Base-by-base conservation (phyloP, 2,113 vertebrate genomes). In the Clarias macrocephalus region DNA sequence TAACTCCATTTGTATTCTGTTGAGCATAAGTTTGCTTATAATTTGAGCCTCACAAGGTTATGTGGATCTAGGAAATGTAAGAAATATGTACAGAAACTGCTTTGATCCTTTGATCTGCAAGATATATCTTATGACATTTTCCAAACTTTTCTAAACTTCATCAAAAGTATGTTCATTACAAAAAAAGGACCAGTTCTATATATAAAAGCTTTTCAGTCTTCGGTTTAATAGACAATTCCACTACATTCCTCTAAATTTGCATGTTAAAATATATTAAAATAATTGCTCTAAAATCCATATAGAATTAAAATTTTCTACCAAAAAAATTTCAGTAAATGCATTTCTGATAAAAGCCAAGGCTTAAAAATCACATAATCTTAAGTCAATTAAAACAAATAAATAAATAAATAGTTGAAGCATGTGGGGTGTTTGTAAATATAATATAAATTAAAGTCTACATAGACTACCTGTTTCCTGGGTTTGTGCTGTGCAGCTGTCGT, bases 381-480 rank as follows among this genome's bases (percentile, higher is more conserved):
- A 48, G 72, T 2, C 1, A 23, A 75, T 5, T 48, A 23, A 75
- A 37, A 18, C 2, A 18, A 23, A 73, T 48, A 48, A 42, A 42
- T 42, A 42, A 48, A 48, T 8, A 8, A 48, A 48, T 48, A 48
- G 21, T 2, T 42, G 9, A 30, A 70, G 33, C 28, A 11, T 65
- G 30, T 72, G 33, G 19, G 19, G 70, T 76, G 72, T 10, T 25
- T 76, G 72, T 75, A 77, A 70, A 66, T 70, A 16, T 37, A 70
- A 37, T 77, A 25, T 60, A 37, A 23, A n/a, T 63, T 25, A 13
- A 23, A 2, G 19, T 62, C 23, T 60, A 30, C 54, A 54, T 48
- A 28, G 11, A 0, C 0, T 94, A 98, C 98, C 97, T 95, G 97
- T 99, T 54, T 93, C 92, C 37, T 96, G 89, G 6, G 85, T 59